Evolutionary conservation across 2,888 invertebrate genomes (phyloP).

Genomic region (Biston stratarius): DNA sequence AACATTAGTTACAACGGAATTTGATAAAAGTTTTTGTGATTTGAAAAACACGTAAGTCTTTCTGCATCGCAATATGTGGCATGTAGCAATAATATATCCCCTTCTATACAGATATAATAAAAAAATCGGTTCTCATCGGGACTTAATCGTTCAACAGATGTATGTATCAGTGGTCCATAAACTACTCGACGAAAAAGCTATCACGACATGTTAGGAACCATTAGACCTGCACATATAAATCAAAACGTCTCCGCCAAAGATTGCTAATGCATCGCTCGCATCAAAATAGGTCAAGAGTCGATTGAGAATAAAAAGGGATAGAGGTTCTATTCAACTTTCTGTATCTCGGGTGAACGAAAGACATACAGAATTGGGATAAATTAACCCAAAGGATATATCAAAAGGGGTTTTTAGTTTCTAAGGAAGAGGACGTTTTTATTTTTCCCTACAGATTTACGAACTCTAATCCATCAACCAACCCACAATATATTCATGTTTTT

Average conservation of each 20-base stretch:
- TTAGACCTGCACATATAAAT: conserved; percentile 36
- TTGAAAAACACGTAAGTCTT: too few relatives aligned
- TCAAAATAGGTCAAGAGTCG: conserved; percentile 23
- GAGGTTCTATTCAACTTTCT: conserved; percentile 25
- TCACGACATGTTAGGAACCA: conserved; percentile 28
- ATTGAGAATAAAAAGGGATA: conserved; percentile 30
- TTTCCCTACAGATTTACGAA: not conserved
- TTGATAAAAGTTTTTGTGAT: too few relatives aligned
- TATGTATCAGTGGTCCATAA: conserved; percentile 1
- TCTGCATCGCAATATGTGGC: too few relatives aligned
- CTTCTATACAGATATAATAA: too few relatives aligned
- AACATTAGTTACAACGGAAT: too few relatives aligned
- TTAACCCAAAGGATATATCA: conserved; percentile 15
- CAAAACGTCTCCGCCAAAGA: conserved; percentile 35
- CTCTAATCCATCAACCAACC: not conserved
- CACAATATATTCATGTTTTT: not conserved
- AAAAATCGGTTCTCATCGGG: too few relatives aligned
- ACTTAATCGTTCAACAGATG: too few relatives aligned
- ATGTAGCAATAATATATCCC: too few relatives aligned
- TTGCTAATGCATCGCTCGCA: conserved; percentile 32
- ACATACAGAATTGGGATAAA: conserved; percentile 25
- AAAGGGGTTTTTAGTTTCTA: conserved; percentile 4
- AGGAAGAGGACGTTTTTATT: not conserved
- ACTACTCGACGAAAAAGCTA: conserved; percentile 20
- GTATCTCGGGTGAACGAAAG: conserved; percentile 20